phyloP scores from a whole-genome alignment of 2,113 vertebrate genomes.

The Megaptera novaeangliae region DNA sequence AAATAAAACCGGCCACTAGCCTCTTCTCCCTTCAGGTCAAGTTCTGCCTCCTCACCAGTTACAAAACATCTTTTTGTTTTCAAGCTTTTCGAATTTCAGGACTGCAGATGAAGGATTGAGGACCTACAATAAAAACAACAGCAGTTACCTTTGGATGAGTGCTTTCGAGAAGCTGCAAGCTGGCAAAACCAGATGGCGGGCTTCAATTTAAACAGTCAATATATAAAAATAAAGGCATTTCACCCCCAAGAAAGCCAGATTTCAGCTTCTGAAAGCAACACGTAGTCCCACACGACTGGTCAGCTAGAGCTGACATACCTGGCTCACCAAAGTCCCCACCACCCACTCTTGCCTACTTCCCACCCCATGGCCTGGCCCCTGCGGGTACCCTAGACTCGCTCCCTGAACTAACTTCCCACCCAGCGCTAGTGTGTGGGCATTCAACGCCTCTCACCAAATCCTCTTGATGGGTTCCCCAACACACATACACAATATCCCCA shows the following conservation, averaged over 20 bases:
- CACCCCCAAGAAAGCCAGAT: not conserved
- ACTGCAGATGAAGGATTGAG: not conserved
- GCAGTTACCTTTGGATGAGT: not conserved
- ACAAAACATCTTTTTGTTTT: not conserved
- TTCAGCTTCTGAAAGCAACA: not conserved
- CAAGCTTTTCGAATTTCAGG: not conserved
- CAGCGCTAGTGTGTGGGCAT: fast-evolving
- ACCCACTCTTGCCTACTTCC: not conserved
- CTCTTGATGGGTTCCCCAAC: not conserved
- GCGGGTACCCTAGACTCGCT: not conserved
- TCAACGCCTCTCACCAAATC: not conserved
- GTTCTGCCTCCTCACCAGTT: not conserved
- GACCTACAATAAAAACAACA: not conserved
- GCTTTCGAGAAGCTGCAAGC: not conserved
- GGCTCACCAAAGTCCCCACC: not conserved
- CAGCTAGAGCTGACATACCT: not conserved
- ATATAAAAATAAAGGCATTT: not conserved
- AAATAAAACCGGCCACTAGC: fast-evolving
- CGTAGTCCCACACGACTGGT: not conserved
- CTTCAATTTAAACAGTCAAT: not conserved
- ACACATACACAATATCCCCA: not conserved
- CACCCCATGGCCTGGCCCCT: not conserved
- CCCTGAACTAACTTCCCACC: not conserved
- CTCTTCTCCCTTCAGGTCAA: not conserved
- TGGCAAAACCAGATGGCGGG: not conserved